These are phyloP conservation scores for Heterohyrax brucei DNA, from an alignment of 2,797 vertebrate species.

Conservation along the genomic window DNA sequence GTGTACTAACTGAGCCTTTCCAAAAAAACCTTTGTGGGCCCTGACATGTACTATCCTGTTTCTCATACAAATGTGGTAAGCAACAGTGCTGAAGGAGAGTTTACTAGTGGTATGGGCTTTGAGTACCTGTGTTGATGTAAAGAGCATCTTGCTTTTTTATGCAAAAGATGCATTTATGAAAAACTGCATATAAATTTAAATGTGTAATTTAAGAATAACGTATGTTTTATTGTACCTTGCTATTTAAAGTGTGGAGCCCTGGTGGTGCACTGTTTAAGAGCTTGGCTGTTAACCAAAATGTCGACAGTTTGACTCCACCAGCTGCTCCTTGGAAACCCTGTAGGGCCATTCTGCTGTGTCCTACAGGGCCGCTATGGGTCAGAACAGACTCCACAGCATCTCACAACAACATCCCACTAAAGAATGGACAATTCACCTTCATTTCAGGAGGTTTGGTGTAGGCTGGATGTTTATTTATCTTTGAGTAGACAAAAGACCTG, in stretches of 20 bases:
- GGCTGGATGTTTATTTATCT: slow-evolving; percentile 37
- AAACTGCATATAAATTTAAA: slow-evolving; percentile 39
- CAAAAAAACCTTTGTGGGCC: neutral
- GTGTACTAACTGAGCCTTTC: neutral
- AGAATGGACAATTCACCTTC: slow-evolving; percentile 29
- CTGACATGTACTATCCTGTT: neutral
- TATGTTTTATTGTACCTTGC: neutral
- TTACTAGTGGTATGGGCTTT: neutral
- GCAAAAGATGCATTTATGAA: slow-evolving; percentile 48
- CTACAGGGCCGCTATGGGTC: too few relatives aligned
- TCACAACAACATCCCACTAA: neutral
- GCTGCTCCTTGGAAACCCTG: too few relatives aligned
- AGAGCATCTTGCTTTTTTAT: slow-evolving; percentile 13
- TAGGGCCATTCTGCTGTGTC: too few relatives aligned
- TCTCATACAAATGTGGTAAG: neutral
- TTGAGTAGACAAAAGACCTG: slow-evolving; percentile 10
- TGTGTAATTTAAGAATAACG: slow-evolving; percentile 50
- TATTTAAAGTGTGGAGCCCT: neutral
- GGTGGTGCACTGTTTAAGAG: too few relatives aligned
- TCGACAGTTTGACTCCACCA: too few relatives aligned
- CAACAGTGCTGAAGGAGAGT: neutral
- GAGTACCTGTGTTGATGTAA: slow-evolving; percentile 18
- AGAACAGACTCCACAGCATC: too few relatives aligned
- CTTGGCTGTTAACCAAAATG: too few relatives aligned
- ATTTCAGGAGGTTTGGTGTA: slow-evolving; percentile 4